Base-by-base conservation (phyloP, 2,888 invertebrate species). In the Meteorus colon region DNA sequence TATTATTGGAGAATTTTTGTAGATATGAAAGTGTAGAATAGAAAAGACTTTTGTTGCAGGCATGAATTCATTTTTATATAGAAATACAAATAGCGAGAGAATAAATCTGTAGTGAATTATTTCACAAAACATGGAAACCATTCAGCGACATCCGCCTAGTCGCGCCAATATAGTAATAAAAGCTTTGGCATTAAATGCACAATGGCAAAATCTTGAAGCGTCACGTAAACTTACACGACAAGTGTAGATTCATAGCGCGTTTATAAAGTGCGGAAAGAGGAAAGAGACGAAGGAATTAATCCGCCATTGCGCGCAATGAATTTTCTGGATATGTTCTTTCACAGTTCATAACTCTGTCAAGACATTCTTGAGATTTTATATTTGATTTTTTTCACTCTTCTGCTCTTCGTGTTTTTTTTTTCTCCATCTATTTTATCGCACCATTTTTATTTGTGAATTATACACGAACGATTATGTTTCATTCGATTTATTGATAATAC, bases 401-500 rank as follows among this genome's bases (percentile, higher is more conserved):
- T 24, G 29, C 48, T 19, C 8, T 48, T 34, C 24, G 48, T 41
- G 60, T 41, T 31, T 55, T 65, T 69, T n/a, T 19, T 34, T n/a
- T 24, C 60, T 34, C 8, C 68, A 12, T 66, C 31, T 6, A n/a
- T 62, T 51, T 69, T 60, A 82, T 82, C 81, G 80, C 79, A 81
- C 83, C 82, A 83, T 82, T 55, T 55, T 55, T 55, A 55, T 55
- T 8, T 1, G 8, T n/a, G n/a, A 55, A 55, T 55, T 55, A 55
- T 55, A 55, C 55, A 8, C 55, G 19, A 19, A 6, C 55, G 19
- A 19, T 55, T 48, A 48, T 55, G n/a, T 19, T 48, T n/a, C 16
- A n/a, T 16, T 24, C 24, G 55, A 55, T 55, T 55, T 55, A 55
- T 55, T 55, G 55, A 55, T 55, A 55, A 55, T 55, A 10, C 4